Evolutionary conservation across 2,113 vertebrate genomes (phyloP).

Genomic region (Notarius quadriscutis): DNA sequence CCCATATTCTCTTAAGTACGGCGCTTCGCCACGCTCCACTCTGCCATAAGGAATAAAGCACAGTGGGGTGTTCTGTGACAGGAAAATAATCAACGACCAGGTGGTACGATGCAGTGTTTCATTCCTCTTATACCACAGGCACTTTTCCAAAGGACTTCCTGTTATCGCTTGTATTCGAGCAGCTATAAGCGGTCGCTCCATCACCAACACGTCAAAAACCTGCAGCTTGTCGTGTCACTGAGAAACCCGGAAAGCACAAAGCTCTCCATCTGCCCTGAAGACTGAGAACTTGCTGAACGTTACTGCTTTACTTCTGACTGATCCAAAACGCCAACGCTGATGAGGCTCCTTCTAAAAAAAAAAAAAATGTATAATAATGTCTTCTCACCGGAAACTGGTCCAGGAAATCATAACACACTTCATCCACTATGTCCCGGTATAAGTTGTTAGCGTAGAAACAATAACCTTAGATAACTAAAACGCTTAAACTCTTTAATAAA

Average conservation of each 20-base stretch:
- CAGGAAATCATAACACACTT: too few relatives aligned
- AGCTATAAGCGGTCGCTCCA: not conserved
- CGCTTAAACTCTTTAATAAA: too few relatives aligned
- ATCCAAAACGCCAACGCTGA: too few relatives aligned
- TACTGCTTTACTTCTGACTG: too few relatives aligned
- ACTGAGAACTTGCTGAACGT: not conserved
- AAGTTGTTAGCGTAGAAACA: not conserved
- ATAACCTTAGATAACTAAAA: not conserved
- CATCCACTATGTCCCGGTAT: not conserved
- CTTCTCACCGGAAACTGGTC: too few relatives aligned
- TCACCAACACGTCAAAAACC: not conserved
- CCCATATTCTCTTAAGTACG: too few relatives aligned
- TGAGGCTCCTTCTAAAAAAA: too few relatives aligned
- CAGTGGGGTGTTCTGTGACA: not conserved
- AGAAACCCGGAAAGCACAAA: not conserved
- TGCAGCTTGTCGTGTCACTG: not conserved
- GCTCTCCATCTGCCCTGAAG: not conserved
- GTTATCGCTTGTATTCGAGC: not conserved
- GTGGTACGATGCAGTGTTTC: not conserved
- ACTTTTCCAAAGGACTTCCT: not conserved
- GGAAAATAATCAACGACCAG: not conserved
- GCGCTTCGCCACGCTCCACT: too few relatives aligned
- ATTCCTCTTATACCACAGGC: not conserved
- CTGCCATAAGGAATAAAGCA: not conserved
- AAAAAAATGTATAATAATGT: not conserved